Conservation (phyloP, 2,113 vertebrate species). For the Myodes glareolus region DNA sequence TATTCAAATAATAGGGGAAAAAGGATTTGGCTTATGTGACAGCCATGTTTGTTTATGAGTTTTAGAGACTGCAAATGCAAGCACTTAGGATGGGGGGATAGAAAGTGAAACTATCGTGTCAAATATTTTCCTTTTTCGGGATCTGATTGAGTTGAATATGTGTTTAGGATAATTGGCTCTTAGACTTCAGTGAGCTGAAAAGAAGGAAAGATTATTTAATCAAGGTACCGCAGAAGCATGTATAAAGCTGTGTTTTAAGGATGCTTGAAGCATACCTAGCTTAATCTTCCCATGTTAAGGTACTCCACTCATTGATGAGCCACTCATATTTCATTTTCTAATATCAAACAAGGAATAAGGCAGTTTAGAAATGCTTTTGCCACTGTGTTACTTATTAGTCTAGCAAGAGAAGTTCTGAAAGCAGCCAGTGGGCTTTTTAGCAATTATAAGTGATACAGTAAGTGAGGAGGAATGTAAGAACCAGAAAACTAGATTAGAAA, state of each 20-base stretch:
- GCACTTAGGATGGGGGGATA: not conserved
- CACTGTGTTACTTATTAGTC: slow-evolving; percentile 12
- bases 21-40: not conserved
- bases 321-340: slow-evolving; percentile 5
- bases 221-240: not conserved
- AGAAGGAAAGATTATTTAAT: not conserved
- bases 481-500: slow-evolving; percentile 26
- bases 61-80: not conserved
- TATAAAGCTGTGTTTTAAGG: slow-evolving; percentile 40
- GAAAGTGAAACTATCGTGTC: not conserved
- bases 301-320: not conserved
- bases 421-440: not conserved
- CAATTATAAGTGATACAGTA: slow-evolving; percentile 44
- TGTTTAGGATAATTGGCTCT: slow-evolving; percentile 49
- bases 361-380: not conserved
- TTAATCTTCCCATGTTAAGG: slow-evolving; percentile 35
- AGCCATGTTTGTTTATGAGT: not conserved
- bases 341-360: not conserved
- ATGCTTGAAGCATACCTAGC: not conserved
- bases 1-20: not conserved
- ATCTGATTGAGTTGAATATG: slow-evolving; percentile 5
- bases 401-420: slow-evolving; percentile 14
- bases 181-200: slow-evolving; percentile 50
- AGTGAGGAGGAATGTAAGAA: slow-evolving; percentile 5
- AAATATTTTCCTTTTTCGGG: not conserved